A percentile compares a stretch with the other conserved stretches of the same genome.
Conservation (phyloP, 1,140 invertebrate genomes). For the Homarus americanus region DNA sequence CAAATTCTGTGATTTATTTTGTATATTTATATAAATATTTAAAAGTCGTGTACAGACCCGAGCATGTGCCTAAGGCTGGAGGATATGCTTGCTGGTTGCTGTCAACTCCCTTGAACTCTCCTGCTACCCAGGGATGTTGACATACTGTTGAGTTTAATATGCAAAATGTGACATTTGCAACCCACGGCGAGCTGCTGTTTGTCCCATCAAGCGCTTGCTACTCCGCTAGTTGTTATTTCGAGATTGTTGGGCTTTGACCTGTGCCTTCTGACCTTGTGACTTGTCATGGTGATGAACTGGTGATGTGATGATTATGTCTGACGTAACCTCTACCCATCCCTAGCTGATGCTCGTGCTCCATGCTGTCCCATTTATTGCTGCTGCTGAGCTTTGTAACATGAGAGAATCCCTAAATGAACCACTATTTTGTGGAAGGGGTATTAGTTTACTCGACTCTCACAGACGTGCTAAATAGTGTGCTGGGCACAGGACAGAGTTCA, state of each 20-base stretch:
- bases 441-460: not conserved
- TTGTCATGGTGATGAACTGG: not conserved
- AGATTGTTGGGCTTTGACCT: constrained; percentile 50
- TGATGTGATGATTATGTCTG: constrained; percentile 20
- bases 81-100: constrained; percentile 67
- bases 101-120: constrained; percentile 56
- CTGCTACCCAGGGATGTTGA: constrained; percentile 51
- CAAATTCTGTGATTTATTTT: constrained; percentile 74
- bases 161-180: constrained; percentile 71
- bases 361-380: constrained; percentile 66
- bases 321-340: constrained; percentile 23
- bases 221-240: constrained; percentile 59
- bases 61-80: constrained; percentile 69
- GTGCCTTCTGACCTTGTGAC: constrained; percentile 51
- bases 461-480: constrained; percentile 50
- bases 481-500: constrained; percentile 61
- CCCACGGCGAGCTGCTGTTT: constrained; percentile 53
- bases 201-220: constrained; percentile 59
- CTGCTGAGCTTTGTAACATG: constrained; percentile 57
- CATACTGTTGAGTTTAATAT: constrained; percentile 67
- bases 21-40: constrained; percentile 74
- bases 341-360: constrained; percentile 44
- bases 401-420: constrained; percentile 16
- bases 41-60: constrained; percentile 67
- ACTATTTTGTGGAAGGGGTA: constrained; percentile 22